Evolutionary conservation across 1,140 invertebrate genomes (phyloP).

Genomic region (Phthorimaea operculella): DNA sequence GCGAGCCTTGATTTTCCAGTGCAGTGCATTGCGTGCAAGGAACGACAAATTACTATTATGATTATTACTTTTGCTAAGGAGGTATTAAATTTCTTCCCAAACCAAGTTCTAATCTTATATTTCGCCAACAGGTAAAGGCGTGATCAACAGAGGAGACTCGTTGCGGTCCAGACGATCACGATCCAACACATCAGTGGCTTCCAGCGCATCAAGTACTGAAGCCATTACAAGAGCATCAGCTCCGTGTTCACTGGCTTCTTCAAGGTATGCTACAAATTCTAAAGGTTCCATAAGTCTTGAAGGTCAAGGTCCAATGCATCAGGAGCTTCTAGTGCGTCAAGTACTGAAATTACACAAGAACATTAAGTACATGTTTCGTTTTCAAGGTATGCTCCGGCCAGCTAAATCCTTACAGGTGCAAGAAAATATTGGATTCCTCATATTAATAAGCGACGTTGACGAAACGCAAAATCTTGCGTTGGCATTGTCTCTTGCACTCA

Average conservation of each 20-base stretch:
- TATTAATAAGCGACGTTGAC: constrained; percentile 74
- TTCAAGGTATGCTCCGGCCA: constrained; percentile 42
- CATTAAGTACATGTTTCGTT: constrained; percentile 69
- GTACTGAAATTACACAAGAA: constrained; percentile 50
- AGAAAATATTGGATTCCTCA: too few species aligned
- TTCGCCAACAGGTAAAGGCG: constrained; percentile 75
- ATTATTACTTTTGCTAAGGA: too few species aligned
- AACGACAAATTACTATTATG: too few species aligned
- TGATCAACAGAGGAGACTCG: constrained; percentile 91
- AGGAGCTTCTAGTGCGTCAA: constrained; percentile 78
- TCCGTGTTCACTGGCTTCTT: constrained; percentile 60
- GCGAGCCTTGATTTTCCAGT: too few species aligned
- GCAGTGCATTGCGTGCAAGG: too few species aligned
- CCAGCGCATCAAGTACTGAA: constrained; percentile 70
- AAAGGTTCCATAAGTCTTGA: constrained; percentile 40
- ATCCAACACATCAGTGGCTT: constrained; percentile 88
- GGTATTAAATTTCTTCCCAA: too few species aligned
- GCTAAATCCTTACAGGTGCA: too few species aligned
- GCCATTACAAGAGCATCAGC: constrained; percentile 52
- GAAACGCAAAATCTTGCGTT: too few species aligned
- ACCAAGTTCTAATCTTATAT: background rate
- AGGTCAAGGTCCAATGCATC: constrained; percentile 87
- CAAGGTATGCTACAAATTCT: constrained; percentile 29
- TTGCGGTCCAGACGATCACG: constrained; percentile 84
- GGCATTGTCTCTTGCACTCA: too few species aligned